Evolutionary conservation across 37 sponge, comb jelly and placozoan species (phyloP).

Genomic region (Ianthella basta): DNA sequence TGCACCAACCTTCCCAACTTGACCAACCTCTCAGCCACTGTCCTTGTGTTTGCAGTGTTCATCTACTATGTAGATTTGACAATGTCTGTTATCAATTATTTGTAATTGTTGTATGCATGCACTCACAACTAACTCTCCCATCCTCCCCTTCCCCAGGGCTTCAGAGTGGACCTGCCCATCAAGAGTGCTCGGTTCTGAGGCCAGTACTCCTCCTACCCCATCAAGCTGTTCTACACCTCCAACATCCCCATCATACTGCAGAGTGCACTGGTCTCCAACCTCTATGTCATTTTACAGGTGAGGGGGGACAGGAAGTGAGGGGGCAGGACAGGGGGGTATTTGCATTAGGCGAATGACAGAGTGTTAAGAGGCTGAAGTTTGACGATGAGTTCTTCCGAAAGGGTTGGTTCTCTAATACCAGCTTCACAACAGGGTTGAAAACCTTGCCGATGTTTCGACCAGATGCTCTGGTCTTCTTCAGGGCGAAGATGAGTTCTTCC

Average conservation of each 20-base stretch:
- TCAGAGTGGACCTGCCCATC: constrained; percentile 96
- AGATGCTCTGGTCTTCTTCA: too few species aligned
- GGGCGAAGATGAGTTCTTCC: too few species aligned
- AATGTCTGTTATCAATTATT: too few species aligned
- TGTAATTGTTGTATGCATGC: too few species aligned
- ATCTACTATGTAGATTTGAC: constrained; percentile 70
- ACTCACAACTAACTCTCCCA: not conserved
- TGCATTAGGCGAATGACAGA: too few species aligned
- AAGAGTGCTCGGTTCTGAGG: constrained; percentile 94
- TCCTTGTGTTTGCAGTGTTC: constrained; percentile 90
- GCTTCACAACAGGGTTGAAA: too few species aligned
- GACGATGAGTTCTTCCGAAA: too few species aligned
- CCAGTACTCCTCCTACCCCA: constrained; percentile 92
- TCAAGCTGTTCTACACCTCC: constrained; percentile 97
- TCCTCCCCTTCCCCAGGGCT: constrained; percentile 60
- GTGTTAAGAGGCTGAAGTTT: too few species aligned
- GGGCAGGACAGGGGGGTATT: not conserved
- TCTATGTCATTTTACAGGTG: constrained; percentile 95
- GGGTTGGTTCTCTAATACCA: too few species aligned
- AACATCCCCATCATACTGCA: constrained; percentile 98
- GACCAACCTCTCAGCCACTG: constrained; percentile 88
- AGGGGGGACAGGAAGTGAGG: not conserved
- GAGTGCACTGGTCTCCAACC: constrained; percentile 92
- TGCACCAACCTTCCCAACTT: constrained; percentile 95
- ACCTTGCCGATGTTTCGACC: too few species aligned